Evolutionary conservation across 2,888 invertebrate species (phyloP), one percentile per base, ranked within the genome.

Genomic region (Rhyacophila evoluta): DNA sequence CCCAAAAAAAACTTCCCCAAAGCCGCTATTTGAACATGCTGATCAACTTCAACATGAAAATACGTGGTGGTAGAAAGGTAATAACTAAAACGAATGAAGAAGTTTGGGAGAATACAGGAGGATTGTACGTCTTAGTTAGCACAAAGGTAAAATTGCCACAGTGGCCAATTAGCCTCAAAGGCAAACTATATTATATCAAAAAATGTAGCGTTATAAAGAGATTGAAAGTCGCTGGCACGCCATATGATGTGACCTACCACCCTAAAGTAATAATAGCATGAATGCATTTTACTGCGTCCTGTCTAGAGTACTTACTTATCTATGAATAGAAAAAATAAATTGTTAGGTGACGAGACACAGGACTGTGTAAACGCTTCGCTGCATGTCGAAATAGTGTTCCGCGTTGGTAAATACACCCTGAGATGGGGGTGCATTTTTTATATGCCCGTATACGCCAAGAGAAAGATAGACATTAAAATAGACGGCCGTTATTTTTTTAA

Each of bases 321-420:
- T 55, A 55, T 55, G 55, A 55, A 55, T 55, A 55, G 55, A 55
- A 55, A 25, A 55, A 55, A 12, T 41, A 41, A 55, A 55, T 25
- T 55, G 55, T 55, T 55, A 55, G 25, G 55, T 19, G 55, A 25
- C 55, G 41, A 55, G 25, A 55, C 10, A 19, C 55, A 55, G 15
- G 55, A 55, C 55, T 1, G 55, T 25, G 25, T 55, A 8, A 55
- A 55, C 55, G 55, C 55, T 19, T 55, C 55, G 55, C 19, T 55
- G 25, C 55, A 25, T 55, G 15, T 55, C 5, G 8, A 55, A 55
- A 55, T 25, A 55, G 19, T 41, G 41, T 55, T 55, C 19, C 55
- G 55, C 55, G 55, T 55, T 55, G 55, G 10, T 55, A 25, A 19
- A 55, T 55, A 55, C 19, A 55, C 55, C 55, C 55, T 19, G 19